Evolutionary conservation across 1,140 invertebrate species (phyloP).

Genomic region (Bombus affinis): DNA sequence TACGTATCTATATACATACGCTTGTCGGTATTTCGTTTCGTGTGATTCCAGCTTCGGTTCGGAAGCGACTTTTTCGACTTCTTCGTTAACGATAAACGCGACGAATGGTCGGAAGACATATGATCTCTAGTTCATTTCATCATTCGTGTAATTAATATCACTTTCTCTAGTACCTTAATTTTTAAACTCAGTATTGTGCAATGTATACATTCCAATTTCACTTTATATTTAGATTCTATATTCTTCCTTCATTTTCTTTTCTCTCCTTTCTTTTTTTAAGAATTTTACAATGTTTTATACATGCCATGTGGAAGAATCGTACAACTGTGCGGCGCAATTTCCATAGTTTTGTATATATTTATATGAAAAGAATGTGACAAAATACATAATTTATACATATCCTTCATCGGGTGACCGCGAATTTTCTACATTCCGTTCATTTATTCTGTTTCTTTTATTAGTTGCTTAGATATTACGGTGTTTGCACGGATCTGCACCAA

Average conservation of each 20-base stretch:
- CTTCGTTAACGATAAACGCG: neutral
- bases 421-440: neutral
- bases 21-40: slow-evolving; percentile 63
- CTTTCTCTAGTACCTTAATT: slow-evolving; percentile 57
- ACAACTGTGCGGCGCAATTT: slow-evolving; percentile 54
- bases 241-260: neutral
- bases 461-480: neutral
- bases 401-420: slow-evolving; percentile 49
- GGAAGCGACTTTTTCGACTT: slow-evolving; percentile 36
- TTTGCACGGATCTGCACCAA: slow-evolving; percentile 9
- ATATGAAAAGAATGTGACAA: slow-evolving; percentile 78
- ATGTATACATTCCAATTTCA: slow-evolving; percentile 79
- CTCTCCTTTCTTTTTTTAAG: slow-evolving; percentile 6
- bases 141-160: slow-evolving; percentile 60
- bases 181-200: slow-evolving; percentile 78
- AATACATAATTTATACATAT: slow-evolving; percentile 82
- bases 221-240: slow-evolving; percentile 49
- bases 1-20: slow-evolving; percentile 65
- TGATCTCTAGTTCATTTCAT: slow-evolving; percentile 75
- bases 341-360: slow-evolving; percentile 82
- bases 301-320: slow-evolving; percentile 66
- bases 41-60: slow-evolving; percentile 57
- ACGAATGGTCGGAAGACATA: slow-evolving; percentile 53
- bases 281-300: slow-evolving; percentile 64
- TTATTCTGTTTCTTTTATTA: neutral